Base-by-base conservation (phyloP, 2,113 vertebrate species). In the Sclerurus mexicanus region DNA sequence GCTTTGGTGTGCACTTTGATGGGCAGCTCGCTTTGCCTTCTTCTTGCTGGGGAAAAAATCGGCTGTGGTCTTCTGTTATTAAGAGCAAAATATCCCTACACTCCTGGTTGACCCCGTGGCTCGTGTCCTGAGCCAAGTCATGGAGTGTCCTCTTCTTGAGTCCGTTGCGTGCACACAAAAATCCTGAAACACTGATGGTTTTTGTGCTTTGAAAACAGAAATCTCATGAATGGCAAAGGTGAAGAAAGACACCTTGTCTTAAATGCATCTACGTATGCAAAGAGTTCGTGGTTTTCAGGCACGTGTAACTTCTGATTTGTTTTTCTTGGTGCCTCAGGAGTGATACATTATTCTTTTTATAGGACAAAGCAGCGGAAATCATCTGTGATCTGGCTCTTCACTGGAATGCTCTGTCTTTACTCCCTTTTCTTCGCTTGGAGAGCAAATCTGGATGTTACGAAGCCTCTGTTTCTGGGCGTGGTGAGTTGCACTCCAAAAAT, bases 341-440 rank as follows among this genome's bases (percentile, higher is more conserved):
- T 14, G 7, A 77, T 22, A 12, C 2, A 0, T 18, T 27, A 1
- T n/a, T 49, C 12, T 67, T 75, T n/a, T 71, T 37, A 39, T 53
- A 98, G 98, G 87, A 60, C 62, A 58, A 97, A 79, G 76, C 96
- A 82, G 56, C 89, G 98, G 97, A 98, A 97, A 31, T 68, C 97
- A 59, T 90, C 98, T 1, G 73, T 99, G 88, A 94, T 99, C 69
- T 98, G 98, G 98, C 97, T 99, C 80, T 96, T 99, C 46, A 67
- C 97, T 79, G 95, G 94, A 83, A 99, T 99, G 99, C 79, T 99
- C 87, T 95, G 98, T 47, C 62, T 98, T 91, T 99, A 99, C 96
- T 99, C 99, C 2, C 90, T 99, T 85, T 99, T 99, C 97, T 99
- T 99, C 9, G 98, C 99, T 90, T 99, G 99, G 99, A 99, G 99